Evolutionary conservation across 2,113 vertebrate genomes (phyloP).

Genomic region (human): GRCh38 chr3:128609001-128609500

Average conservation of each 20-base stretch:
- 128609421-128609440: background rate
- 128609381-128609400: background rate
- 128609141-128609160: background rate
- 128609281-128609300: accelerated
- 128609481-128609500: background rate
- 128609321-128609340: background rate
- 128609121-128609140: too few relatives aligned
- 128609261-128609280: background rate
- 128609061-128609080: background rate
- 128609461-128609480: background rate
- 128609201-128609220: background rate
- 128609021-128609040: too few relatives aligned
- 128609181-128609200: background rate
- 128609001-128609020: too few relatives aligned
- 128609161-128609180: background rate
- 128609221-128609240: background rate
- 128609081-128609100: background rate
- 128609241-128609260: background rate
- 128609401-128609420: background rate
- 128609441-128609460: background rate
- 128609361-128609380: background rate
- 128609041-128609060: too few relatives aligned
- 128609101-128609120: background rate
- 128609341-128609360: accelerated
- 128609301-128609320: background rate